phyloP scores from a whole-genome alignment of 2,888 invertebrate genomes.

The Cylloceria caligata region DNA sequence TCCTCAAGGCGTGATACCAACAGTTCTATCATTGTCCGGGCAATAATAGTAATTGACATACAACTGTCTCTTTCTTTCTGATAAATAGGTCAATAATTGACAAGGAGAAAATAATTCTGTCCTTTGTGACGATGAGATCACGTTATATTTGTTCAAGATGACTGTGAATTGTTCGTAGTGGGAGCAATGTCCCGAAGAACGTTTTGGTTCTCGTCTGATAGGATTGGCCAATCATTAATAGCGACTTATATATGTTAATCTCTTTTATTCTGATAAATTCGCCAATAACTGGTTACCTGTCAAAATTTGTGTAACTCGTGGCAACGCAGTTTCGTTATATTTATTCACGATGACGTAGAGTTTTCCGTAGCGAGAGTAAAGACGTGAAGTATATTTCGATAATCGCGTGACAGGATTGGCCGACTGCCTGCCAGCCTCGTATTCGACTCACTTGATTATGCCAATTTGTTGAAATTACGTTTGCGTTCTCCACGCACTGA shows the following conservation, averaged over 20 bases:
- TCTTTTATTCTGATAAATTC: background rate
- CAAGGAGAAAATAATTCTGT: background rate
- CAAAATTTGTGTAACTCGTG: background rate
- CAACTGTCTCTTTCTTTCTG: background rate
- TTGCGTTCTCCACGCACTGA: slow-evolving; percentile 72
- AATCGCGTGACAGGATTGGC: slow-evolving; percentile 29
- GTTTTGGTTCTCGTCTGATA: background rate
- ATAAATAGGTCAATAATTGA: background rate
- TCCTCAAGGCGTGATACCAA: background rate
- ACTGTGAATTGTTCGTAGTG: background rate
- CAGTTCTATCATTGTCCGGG: background rate
- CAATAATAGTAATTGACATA: background rate
- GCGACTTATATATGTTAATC: background rate
- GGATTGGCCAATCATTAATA: slow-evolving; percentile 16
- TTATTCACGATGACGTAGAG: background rate
- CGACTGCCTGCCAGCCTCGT: slow-evolving; percentile 15
- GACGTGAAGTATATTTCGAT: slow-evolving; percentile 10
- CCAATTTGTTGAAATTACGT: slow-evolving; percentile 77
- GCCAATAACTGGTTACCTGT: background rate
- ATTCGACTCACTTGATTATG: slow-evolving; percentile 72
- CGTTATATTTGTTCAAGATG: background rate
- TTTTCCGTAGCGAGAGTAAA: background rate
- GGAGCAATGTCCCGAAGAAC: background rate
- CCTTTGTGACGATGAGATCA: background rate
- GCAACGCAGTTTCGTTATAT: slow-evolving; percentile 5